phyloP scores from a whole-genome alignment of 2,888 invertebrate species.

The Drosophila ustulata region DNA sequence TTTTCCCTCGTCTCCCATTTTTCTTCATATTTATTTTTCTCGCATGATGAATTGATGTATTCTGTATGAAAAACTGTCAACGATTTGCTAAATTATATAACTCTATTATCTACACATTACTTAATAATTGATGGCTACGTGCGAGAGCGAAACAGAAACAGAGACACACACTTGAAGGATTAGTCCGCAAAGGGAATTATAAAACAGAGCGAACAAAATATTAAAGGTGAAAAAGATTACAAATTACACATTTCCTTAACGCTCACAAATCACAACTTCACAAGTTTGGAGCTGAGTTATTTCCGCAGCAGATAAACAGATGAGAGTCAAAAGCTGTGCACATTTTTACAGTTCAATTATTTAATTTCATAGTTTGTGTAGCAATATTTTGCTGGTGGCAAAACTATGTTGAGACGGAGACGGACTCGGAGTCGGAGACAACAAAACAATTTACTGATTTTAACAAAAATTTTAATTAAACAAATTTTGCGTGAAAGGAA shows the following conservation, averaged over 20 bases:
- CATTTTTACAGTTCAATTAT: conserved; percentile 47
- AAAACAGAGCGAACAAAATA: neutral
- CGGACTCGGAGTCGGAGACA: conserved; percentile 29
- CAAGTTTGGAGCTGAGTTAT: neutral
- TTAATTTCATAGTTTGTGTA: conserved; percentile 59
- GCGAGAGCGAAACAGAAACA: conserved; percentile 4
- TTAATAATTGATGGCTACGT: conserved; percentile 67
- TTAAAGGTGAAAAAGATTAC: neutral
- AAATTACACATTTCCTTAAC: neutral
- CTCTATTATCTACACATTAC: conserved; percentile 73
- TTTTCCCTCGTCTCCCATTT: conserved; percentile 27
- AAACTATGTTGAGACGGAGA: conserved; percentile 56
- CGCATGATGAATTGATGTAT: conserved; percentile 71
- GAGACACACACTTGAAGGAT: conserved; percentile 28
- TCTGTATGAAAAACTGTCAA: conserved; percentile 37
- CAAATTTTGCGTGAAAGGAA: conserved; percentile 77
- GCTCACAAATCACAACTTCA: neutral
- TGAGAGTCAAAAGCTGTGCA: conserved; percentile 12
- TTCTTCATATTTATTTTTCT: conserved; percentile 6
- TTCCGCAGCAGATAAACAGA: conserved; percentile 8
- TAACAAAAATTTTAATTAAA: conserved; percentile 79
- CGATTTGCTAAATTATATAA: conserved; percentile 61
- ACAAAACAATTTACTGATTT: conserved; percentile 79
- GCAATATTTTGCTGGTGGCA: conserved; percentile 62
- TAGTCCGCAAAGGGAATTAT: conserved; percentile 6